phyloP scores from a whole-genome alignment of 2,113 vertebrate genomes.

The Mustela lutreola region DNA sequence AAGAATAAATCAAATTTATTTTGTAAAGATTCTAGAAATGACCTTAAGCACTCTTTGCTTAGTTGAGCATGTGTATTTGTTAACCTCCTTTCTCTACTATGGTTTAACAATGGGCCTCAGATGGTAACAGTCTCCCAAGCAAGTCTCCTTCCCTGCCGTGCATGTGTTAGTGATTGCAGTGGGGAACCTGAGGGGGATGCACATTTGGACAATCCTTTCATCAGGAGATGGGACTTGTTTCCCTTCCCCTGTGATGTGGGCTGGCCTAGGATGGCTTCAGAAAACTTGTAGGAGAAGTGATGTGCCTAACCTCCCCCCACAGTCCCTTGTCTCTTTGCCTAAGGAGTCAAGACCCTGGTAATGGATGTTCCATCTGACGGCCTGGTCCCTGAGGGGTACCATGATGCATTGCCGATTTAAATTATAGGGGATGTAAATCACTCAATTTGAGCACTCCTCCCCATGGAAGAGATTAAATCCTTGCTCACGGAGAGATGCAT shows the following conservation, averaged over 20 bases:
- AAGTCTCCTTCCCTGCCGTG: no score
- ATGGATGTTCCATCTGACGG: neutral
- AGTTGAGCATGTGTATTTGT: neutral
- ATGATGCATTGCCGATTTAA: neutral
- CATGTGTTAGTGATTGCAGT: accelerated
- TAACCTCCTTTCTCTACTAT: neutral
- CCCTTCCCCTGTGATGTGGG: neutral
- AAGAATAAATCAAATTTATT: neutral
- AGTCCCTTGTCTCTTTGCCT: neutral
- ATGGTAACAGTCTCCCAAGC: neutral
- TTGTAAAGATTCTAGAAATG: neutral
- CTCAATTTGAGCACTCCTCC: neutral
- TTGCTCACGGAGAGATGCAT: neutral
- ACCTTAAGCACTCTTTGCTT: neutral
- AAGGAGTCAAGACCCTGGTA: neutral
- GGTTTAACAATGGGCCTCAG: neutral
- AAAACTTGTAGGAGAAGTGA: neutral
- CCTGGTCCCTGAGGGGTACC: neutral
- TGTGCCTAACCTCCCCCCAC: no score
- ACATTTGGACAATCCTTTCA: neutral
- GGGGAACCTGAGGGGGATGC: no score
- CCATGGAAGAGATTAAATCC: constrained; percentile 45
- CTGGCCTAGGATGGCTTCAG: neutral
- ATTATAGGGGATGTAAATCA: neutral
- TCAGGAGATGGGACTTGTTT: neutral